Percentiles rank a stretch among this genome's conserved stretches.
Evolutionary conservation across 2,113 vertebrate genomes (phyloP).

Genomic region (Bos indicus): DNA sequence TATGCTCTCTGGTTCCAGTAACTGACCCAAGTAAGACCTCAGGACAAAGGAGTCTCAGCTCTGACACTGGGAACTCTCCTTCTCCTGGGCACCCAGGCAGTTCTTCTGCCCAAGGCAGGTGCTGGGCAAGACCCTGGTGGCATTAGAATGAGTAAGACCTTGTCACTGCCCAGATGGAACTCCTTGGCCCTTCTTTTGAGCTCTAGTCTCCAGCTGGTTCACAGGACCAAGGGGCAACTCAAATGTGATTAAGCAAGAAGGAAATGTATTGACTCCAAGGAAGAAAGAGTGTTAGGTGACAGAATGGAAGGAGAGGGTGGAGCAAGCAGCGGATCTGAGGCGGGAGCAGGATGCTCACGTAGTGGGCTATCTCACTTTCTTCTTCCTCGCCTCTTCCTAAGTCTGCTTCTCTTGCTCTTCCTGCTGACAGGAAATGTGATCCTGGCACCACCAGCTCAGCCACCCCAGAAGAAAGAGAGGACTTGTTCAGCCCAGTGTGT

Average conservation of each 20-base stretch:
- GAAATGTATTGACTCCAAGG: background rate
- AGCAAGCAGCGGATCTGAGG: too few relatives aligned
- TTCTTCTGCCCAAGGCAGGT: background rate
- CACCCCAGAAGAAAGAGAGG: background rate
- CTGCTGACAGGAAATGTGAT: background rate
- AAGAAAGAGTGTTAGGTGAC: background rate
- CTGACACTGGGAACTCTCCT: background rate
- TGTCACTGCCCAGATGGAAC: background rate
- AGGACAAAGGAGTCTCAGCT: background rate
- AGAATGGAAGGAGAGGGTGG: background rate
- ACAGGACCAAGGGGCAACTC: background rate
- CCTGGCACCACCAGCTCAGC: background rate
- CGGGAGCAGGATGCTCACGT: rapidly evolving
- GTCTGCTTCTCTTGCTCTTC: background rate
- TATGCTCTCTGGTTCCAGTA: background rate
- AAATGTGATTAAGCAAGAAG: background rate
- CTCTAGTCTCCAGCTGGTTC: background rate
- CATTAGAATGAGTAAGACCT: background rate
- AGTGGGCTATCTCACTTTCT: background rate
- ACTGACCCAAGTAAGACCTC: background rate
- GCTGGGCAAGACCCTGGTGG: background rate
- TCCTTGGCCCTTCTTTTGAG: background rate
- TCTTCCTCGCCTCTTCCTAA: too few relatives aligned
- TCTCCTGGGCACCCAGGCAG: background rate
- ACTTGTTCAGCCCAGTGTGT: rapidly evolving